Percentiles rank a stretch among this genome's conserved stretches.
Conservation (phyloP, 2,113 vertebrate genomes). For the Melanerpes aurifrons region DNA sequence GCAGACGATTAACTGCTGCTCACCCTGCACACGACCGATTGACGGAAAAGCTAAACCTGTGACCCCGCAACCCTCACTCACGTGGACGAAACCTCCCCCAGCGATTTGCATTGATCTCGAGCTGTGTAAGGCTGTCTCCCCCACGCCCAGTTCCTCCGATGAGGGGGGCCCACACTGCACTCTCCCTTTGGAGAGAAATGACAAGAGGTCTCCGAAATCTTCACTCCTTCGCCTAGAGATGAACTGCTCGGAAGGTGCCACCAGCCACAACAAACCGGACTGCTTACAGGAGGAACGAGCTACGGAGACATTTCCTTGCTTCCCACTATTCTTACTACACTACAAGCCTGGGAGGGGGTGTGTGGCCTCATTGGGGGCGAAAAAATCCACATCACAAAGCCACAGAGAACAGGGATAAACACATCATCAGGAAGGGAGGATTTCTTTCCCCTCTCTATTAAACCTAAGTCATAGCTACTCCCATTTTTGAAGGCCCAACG, state of each 20-base stretch:
- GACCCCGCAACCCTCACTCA: background rate
- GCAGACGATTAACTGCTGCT: background rate
- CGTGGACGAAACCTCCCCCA: background rate
- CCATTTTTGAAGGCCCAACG: slow-evolving; percentile 12
- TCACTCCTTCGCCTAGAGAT: background rate
- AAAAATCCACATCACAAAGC: background rate
- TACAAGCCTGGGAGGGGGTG: background rate
- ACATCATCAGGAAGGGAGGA: background rate
- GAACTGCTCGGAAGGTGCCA: background rate
- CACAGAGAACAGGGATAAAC: background rate
- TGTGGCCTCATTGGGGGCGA: background rate
- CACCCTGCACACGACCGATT: background rate
- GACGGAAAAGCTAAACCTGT: background rate
- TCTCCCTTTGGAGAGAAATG: background rate
- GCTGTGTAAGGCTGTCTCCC: background rate
- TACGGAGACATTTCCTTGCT: slow-evolving; percentile 21
- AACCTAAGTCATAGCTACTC: slow-evolving; percentile 60
- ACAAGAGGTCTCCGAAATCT: background rate
- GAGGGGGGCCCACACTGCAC: background rate
- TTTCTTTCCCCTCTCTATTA: background rate
- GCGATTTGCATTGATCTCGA: background rate
- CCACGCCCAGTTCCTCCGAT: background rate
- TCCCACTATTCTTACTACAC: slow-evolving; percentile 10
- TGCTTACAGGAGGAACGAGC: background rate
- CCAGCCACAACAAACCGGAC: background rate